Evolutionary conservation across 2,888 invertebrate species (phyloP), one percentile per base, ranked within the genome.

Genomic region (Malacosoma neustria): DNA sequence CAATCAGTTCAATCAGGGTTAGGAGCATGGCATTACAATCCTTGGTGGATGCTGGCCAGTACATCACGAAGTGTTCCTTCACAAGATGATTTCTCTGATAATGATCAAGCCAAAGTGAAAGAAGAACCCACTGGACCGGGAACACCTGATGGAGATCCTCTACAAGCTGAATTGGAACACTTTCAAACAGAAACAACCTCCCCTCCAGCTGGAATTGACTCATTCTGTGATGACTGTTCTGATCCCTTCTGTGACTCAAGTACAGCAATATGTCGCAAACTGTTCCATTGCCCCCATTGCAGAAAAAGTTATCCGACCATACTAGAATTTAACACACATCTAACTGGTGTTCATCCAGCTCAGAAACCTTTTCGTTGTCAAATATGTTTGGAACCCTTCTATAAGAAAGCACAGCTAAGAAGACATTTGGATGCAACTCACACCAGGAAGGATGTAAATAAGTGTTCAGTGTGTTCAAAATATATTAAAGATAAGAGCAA

Each of bases 401-500:
- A 82, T 42, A 87, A 85, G 55, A 87, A 87, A 56, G 75, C 82
- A 42, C 81, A 87, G 48, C 61, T 87, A 49, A 73, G 86, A 49
- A 71, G 86, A 63, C 87, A 87, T 59, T 66, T 87, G 51, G 87
- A 87, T 64, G 74, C 82, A 38, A 77, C 68, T 48, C 87, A 87
- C 54, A 80, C 84, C 29, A 67, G 87, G 14, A 87, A 87, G 59
- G 87, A 87, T 72, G 87, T 87, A 14, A 87, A 87, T 54, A 87
- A 87, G 52, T 87, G 87, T 65, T 72, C 87, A 34, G 86, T 87
- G 41, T 87, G 87, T 65, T 86, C 87, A 41, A 87, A 87, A 59
- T 87, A 87, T 56, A 87, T 87, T 40, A 87, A 87, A 61, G 87
- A 87, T 61, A 87, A 87, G 48, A 87, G 86, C 57, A 87, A 87